phyloP scores from a whole-genome alignment of 2,113 vertebrate genomes.

The Tragelaphus buxtoni region DNA sequence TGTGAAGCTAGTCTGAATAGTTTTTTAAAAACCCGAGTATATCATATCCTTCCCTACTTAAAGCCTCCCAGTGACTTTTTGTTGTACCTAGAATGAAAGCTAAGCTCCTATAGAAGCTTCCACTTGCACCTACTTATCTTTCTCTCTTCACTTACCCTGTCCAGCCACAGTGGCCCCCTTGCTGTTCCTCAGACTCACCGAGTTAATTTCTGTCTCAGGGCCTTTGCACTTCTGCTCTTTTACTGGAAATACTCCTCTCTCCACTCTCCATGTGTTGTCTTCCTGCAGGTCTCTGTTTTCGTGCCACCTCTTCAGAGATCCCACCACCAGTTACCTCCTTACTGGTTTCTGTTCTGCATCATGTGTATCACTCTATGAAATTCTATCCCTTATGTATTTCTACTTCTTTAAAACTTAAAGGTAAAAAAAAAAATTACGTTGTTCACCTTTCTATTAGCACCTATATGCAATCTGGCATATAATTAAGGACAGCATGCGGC shows the following conservation, averaged over 20 bases:
- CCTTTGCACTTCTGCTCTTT: background rate
- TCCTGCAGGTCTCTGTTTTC: background rate
- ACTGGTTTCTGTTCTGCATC: background rate
- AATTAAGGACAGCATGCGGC: background rate
- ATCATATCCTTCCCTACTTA: background rate
- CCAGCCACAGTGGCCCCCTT: background rate
- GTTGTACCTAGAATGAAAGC: background rate
- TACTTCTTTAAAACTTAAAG: background rate
- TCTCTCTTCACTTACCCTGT: background rate
- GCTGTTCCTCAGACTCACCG: background rate
- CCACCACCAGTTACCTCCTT: background rate
- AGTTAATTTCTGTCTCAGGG: background rate
- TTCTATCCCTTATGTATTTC: background rate
- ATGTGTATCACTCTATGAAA: background rate
- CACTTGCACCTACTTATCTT: background rate
- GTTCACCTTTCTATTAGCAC: background rate
- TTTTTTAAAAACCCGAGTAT: background rate
- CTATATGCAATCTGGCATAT: background rate
- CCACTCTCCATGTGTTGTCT: background rate
- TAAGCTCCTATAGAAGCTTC: background rate
- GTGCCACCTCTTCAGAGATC: background rate
- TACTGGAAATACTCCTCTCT: background rate
- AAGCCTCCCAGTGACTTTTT: background rate
- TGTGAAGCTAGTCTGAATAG: background rate
- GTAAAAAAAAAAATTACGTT: background rate